Evolutionary conservation across 2,888 invertebrate genomes (phyloP), one percentile per base, ranked within the genome.

Genomic region (Eristalis intricaria): DNA sequence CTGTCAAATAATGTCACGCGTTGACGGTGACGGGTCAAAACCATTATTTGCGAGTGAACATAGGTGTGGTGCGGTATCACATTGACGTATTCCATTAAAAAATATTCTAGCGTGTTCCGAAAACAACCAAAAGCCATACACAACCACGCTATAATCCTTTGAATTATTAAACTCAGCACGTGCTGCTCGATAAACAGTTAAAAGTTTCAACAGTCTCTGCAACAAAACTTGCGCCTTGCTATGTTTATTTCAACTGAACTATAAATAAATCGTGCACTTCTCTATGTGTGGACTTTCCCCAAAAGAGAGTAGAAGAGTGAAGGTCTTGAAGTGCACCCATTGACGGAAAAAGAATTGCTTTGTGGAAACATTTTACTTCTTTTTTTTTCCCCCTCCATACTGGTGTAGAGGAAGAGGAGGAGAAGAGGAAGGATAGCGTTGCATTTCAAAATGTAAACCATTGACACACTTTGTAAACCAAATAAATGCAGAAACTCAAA

Each of bases 401-500:
- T 43, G 15, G n/a, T 43, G 43, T 43, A 19, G 15, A 50, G 8
- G 8, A 38, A n/a, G 50, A 19, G 50, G 4, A n/a, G 4, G 43
- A 4, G 29, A 4, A 29, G 4, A 29, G 1, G 32, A 10, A 32
- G 32, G 32, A 32, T n/a, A 19, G 19, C 19, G 61, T 60, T 61
- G 76, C 68, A 68, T 61, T 32, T 23, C 68, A 76, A 76, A 68
- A 61, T 38, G 22, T 23, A 22, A 60, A 68, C 76, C 68, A 68
- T 61, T 76, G 60, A 76, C 76, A 68, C 50, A 68, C 43, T 76
- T 76, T 61, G 76, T 43, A 38, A 40, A 35, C 35, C 50, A 69
- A 69, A 69, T 63, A 68, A 63, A 74, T 69, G 76, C 76, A 61
- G 56, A 61, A 63, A 70, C 69, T 78, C 56, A 63, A 61, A 68